Conservation (phyloP, 1,140 invertebrate genomes). For the Hylyphantes graminicola region DNA sequence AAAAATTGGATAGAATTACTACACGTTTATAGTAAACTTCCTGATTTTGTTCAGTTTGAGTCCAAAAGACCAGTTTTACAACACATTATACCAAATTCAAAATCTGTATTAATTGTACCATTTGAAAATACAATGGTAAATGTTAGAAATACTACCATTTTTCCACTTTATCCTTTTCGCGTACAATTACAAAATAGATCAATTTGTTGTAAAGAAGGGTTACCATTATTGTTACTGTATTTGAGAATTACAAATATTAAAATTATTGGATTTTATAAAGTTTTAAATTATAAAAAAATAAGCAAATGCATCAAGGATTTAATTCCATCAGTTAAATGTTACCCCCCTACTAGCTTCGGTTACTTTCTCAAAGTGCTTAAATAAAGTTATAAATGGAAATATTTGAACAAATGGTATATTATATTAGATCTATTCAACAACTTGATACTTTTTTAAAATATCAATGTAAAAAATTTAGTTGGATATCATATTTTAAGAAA, state of each 20-base stretch:
- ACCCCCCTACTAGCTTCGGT: not conserved
- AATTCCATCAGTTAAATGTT: slow-evolving; percentile 6
- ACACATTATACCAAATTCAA: not conserved
- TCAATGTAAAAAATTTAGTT: not conserved
- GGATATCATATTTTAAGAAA: not conserved
- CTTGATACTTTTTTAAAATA: slow-evolving; percentile 1
- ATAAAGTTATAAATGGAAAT: slow-evolving; percentile 25
- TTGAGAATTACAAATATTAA: slow-evolving; percentile 10
- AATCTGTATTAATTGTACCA: slow-evolving; percentile 15
- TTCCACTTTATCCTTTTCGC: not conserved
- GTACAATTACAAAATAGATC: not conserved
- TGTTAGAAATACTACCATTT: not conserved
- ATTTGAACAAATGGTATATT: slow-evolving; percentile 1
- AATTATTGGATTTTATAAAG: slow-evolving; percentile 17
- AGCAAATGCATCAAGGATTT: not conserved
- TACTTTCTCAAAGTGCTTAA: slow-evolving; percentile 13
- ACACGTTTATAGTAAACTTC: not conserved
- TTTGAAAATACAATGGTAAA: not conserved
- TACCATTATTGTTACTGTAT: not conserved
- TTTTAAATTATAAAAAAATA: not conserved
- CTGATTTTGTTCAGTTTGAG: slow-evolving; percentile 2
- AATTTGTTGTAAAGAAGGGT: slow-evolving; percentile 3
- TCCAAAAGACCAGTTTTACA: not conserved
- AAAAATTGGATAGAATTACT: not conserved
- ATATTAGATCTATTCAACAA: not conserved